Evolutionary conservation across 2,113 vertebrate genomes (phyloP).

Genomic region (Toxotes chatareus): DNA sequence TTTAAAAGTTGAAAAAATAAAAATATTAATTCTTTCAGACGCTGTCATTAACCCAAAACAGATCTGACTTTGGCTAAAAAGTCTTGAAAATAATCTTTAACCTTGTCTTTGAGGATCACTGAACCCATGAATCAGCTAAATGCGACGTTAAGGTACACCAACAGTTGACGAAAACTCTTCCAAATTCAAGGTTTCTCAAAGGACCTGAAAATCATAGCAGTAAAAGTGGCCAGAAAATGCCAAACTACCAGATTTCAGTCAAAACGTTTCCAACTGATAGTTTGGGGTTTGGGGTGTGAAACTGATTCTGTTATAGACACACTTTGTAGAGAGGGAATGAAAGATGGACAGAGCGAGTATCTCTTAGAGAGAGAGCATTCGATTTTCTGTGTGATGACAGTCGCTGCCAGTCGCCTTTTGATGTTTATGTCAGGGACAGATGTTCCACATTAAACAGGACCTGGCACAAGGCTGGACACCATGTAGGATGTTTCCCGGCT

Average conservation of each 20-base stretch:
- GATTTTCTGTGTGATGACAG: slow-evolving; percentile 19
- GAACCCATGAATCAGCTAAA: slow-evolving; percentile 2
- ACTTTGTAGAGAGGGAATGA: background rate
- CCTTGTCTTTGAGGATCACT: slow-evolving; percentile 21
- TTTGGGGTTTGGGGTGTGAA: slow-evolving; percentile 25
- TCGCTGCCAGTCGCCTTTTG: slow-evolving; percentile 33
- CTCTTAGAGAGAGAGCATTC: slow-evolving; percentile 7
- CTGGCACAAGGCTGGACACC: slow-evolving; percentile 49
- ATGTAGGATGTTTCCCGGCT: slow-evolving; percentile 16
- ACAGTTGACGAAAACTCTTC: background rate
- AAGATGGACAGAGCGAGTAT: background rate
- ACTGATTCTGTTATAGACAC: slow-evolving; percentile 25
- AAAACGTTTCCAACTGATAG: slow-evolving; percentile 39
- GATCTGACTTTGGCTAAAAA: background rate
- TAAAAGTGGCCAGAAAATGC: slow-evolving; percentile 20
- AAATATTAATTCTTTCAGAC: background rate
- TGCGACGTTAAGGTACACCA: background rate
- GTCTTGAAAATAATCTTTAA: background rate
- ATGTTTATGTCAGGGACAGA: slow-evolving; percentile 60
- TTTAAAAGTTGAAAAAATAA: background rate
- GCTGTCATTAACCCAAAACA: background rate
- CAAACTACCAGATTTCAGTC: background rate
- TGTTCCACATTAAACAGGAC: slow-evolving; percentile 62
- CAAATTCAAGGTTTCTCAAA: background rate
- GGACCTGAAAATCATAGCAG: background rate